phyloP scores from a whole-genome alignment of 2,888 invertebrate species.

The Melinaea marsaeus region DNA sequence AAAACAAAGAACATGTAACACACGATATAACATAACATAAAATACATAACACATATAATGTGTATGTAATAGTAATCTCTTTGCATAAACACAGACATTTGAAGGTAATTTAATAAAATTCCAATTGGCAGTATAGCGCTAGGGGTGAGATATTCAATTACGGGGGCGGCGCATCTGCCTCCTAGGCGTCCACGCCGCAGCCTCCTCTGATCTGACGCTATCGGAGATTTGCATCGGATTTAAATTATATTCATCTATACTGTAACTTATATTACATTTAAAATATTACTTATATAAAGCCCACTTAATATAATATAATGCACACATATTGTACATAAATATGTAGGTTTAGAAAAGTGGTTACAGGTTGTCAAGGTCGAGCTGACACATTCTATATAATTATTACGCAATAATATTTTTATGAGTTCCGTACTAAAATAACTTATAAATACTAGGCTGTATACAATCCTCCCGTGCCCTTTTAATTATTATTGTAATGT shows the following conservation, averaged over 20 bases:
- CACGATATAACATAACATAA: too few relatives aligned
- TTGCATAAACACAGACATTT: constrained; percentile 23
- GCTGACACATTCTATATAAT: constrained; percentile 12
- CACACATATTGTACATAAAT: background rate
- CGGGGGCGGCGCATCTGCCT: constrained; percentile 33
- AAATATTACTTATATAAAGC: background rate
- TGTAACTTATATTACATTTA: background rate
- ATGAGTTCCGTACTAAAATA: too few relatives aligned
- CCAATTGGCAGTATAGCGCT: constrained; percentile 29
- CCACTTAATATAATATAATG: too few relatives aligned
- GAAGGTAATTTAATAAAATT: constrained; percentile 29
- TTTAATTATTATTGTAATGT: constrained; percentile 4
- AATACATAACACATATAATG: too few relatives aligned
- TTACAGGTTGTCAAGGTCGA: constrained; percentile 13
- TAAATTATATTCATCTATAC: background rate
- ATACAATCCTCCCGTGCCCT: background rate
- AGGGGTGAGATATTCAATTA: constrained; percentile 33
- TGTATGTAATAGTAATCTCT: background rate
- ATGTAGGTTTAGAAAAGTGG: background rate
- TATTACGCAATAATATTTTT: constrained; percentile 1
- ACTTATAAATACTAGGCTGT: background rate
- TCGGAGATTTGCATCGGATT: background rate
- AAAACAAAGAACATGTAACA: too few relatives aligned
- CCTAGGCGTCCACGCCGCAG: constrained; percentile 26
- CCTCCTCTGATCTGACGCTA: constrained; percentile 1